These are phyloP conservation scores for Hiodon alosoides DNA, from an alignment of 2,113 vertebrate species.

Conservation along the genomic window DNA sequence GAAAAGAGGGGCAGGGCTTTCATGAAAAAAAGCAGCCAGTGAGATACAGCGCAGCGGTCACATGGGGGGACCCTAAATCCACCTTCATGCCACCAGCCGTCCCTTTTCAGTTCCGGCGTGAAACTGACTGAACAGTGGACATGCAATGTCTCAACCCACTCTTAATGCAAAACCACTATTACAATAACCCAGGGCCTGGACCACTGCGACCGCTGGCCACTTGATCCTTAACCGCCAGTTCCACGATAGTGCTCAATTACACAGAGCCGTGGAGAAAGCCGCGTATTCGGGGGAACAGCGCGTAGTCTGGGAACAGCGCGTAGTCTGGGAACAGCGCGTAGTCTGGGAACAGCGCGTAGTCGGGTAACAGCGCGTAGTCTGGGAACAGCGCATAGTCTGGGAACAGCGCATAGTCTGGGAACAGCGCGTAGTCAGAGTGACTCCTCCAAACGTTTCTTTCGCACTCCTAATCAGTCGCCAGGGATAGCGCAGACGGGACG, in stretches of 20 bases:
- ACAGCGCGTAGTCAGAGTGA: not conserved
- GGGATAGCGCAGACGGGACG: conserved; percentile 27
- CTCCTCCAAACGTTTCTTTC: conserved; percentile 47
- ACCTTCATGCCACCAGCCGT: conserved; percentile 45
- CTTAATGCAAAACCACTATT: conserved; percentile 28
- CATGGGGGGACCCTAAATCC: conserved; percentile 42
- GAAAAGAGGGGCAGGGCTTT: conserved; percentile 21
- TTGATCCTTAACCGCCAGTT: conserved; percentile 43
- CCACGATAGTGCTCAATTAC: conserved; percentile 62
- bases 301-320: too few relatives aligned
- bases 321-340: too few relatives aligned
- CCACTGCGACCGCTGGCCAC: conserved; percentile 26
- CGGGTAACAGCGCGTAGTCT: too few relatives aligned
- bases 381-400: too few relatives aligned
- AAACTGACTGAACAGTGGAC: not conserved
- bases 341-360: too few relatives aligned
- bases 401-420: too few relatives aligned
- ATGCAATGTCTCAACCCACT: not conserved
- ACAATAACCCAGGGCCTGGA: conserved; percentile 43
- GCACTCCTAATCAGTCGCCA: conserved; percentile 56
- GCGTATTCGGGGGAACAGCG: not conserved
- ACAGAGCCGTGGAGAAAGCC: conserved; percentile 43
- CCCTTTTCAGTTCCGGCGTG: not conserved
- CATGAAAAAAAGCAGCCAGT: conserved; percentile 9
- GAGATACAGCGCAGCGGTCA: conserved; percentile 23